Evolutionary conservation across 2,113 vertebrate species (phyloP), one percentile per base, ranked within the genome.

Genomic region (Pterocles burchelli): DNA sequence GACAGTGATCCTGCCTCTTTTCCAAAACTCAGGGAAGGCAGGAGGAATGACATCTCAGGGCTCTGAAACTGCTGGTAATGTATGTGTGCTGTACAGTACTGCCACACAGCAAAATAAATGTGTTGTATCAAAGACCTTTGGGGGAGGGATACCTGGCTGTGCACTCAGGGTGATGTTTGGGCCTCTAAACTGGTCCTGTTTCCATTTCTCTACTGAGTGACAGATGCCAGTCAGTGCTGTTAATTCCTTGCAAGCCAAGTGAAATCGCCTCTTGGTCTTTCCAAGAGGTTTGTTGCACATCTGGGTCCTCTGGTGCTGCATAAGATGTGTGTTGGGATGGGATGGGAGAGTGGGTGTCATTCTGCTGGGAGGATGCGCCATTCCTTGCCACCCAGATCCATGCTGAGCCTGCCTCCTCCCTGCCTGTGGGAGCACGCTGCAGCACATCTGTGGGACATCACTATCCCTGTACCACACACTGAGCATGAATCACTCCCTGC

Each of bases 61-160:
- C 76, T 95, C 82, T 89, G 74, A 93, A 86, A 78, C 63, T 91
- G 68, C 55, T 87, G 82, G 55, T 96, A 70, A 93, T 85, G 36
- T 82, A 58, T 88, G 29, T 94, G 43, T 79, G 43, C 43, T 88
- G 61, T 92, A 72, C 36, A 51, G n/a, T 51, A 36, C 28, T 75
- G 45, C 55, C 58, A 66, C 73, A 72, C 21, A 84, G 61, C 70
- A 78, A 96, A 96, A 97, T 96, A 97, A 97, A 97, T 49, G 33
- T 82, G 43, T 94, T 73, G 17, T 63, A 48, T 91, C 3, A 1
- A 83, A 88, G 43, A 86, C 45, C 24, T 90, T 8, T 63, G 8
- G 2, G 34, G 71, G 36, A 81, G 38, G 28, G 16, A 38, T 80
- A 43, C 49, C 25, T 86, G 33, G 20, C 43, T 91, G 26, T 70